phyloP scores from a whole-genome alignment of 1,140 invertebrate genomes.

The Mesaphorura yosii region DNA sequence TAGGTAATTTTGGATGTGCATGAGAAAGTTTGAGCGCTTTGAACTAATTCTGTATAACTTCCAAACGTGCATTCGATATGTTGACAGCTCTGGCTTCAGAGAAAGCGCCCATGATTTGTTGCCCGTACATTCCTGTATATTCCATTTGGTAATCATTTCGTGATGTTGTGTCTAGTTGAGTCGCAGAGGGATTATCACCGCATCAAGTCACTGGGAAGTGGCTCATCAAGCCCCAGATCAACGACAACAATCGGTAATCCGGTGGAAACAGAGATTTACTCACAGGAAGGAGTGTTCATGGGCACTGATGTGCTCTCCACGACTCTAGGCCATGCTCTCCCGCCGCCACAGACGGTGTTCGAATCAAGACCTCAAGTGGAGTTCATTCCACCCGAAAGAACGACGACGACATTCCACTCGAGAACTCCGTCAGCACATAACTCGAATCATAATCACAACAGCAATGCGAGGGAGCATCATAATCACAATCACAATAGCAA shows the following conservation, averaged over 20 bases:
- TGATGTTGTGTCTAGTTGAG: constrained; percentile 69
- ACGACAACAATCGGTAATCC: constrained; percentile 10
- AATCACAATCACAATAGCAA: too few relatives aligned
- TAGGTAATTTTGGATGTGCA: too few relatives aligned
- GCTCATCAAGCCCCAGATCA: constrained; percentile 36
- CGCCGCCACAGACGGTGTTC: background rate
- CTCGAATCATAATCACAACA: background rate
- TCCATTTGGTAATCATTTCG: too few relatives aligned
- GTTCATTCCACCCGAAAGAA: constrained; percentile 23
- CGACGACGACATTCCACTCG: constrained; percentile 30
- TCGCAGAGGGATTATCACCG: constrained; percentile 77
- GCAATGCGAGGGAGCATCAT: too few relatives aligned
- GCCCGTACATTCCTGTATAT: too few relatives aligned
- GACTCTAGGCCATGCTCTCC: constrained; percentile 15
- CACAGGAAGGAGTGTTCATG: constrained; percentile 21
- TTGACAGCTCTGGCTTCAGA: too few relatives aligned
- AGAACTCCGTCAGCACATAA: background rate
- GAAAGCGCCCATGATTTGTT: too few relatives aligned
- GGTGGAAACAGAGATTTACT: constrained; percentile 20
- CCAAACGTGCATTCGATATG: too few relatives aligned
- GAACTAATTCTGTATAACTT: too few relatives aligned
- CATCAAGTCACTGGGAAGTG: constrained; percentile 43
- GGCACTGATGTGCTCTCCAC: constrained; percentile 30
- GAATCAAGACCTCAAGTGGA: background rate
- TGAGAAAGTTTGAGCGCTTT: too few relatives aligned